Evolutionary conservation across 2,888 invertebrate genomes (phyloP), one percentile per base, ranked within the genome.

Genomic region (Sussaba pulchella): DNA sequence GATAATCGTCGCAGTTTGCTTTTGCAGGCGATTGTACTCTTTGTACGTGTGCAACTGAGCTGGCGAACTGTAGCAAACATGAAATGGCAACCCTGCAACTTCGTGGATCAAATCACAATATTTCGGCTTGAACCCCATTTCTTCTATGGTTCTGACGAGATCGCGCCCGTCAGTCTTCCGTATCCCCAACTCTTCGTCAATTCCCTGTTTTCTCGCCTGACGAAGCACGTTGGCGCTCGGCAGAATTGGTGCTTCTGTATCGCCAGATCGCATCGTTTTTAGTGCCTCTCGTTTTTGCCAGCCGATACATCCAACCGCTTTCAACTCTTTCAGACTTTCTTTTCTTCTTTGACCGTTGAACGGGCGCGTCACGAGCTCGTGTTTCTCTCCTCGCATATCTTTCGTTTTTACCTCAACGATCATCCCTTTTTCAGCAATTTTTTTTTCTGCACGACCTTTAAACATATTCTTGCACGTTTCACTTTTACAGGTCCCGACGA

Each of bases 291-390:
- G 14, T 57, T 77, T 76, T 39, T 50, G 59, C 52, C 54, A 83
- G n/a, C 61, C 61, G 1, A 72, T 59, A 47, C 61, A 19, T 1
- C 78, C 78, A 59, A 81, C 66, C n/a, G 21, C 9, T 9, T 75
- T 50, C n/a, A 84, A 50, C 45, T 78, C 52, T 50, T 81, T 57
- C 0, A 59, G 54, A 10, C 66, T 70, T 19, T 67, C 54, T 6
- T 19, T 31, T 21, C 83, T 43, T 45, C 63, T 41, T 57, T 81
- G 19, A 8, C 79, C 82, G 21, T 63, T 66, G 5, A 83, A 17
- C 1, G 76, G 83, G 10, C 84, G 71, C 14, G 70, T 79, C 0
- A 81, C 69, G 4, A 39, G 45, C 9, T 74, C 81, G 26, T 84
- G 82, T 10, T 24, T 45, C 31, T 64, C 31, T 0, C 10, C 17